A percentile compares a stretch with the other conserved stretches of the same genome.
Evolutionary conservation across 1,140 invertebrate species (phyloP).

Genomic region (Drosophila miranda): DNA sequence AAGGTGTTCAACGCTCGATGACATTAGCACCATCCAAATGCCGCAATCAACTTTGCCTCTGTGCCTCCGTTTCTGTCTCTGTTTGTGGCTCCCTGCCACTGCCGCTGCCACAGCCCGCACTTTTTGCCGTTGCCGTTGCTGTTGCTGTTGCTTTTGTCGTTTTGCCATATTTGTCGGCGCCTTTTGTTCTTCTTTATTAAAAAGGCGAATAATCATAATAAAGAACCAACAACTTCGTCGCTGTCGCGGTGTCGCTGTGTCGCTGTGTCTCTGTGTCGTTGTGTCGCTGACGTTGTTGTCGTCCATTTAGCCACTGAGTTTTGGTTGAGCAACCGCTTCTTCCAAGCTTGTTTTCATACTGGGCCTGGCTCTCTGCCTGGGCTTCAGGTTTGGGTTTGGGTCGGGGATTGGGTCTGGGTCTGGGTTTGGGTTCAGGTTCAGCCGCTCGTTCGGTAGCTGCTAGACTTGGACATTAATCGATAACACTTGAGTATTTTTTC

Average conservation of each 20-base stretch:
- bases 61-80: conserved; percentile 13
- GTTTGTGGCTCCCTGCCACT: conserved; percentile 2
- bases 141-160: conserved; percentile 12
- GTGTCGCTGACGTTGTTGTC: conserved; percentile 55
- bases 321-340: conserved; percentile 68
- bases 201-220: conserved; percentile 81
- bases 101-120: conserved; percentile 15
- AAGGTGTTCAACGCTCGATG: conserved; percentile 82
- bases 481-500: conserved; percentile 83
- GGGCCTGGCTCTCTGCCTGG: conserved; percentile 1
- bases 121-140: conserved; percentile 6
- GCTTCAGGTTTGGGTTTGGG: not conserved
- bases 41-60: conserved; percentile 50
- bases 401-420: not conserved
- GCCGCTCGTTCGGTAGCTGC: conserved; percentile 81
- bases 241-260: conserved; percentile 21
- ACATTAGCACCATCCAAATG: conserved; percentile 81
- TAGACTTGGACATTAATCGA: conserved; percentile 82
- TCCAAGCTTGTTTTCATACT: conserved; percentile 27
- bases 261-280: conserved; percentile 33
- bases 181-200: conserved; percentile 81
- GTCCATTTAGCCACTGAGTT: conserved; percentile 78
- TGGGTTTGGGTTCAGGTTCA: conserved; percentile 30
- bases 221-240: conserved; percentile 72
- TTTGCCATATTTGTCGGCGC: conserved; percentile 79